Percentiles rank a stretch among this genome's conserved stretches.
phyloP scores from a whole-genome alignment of 2,888 invertebrate genomes.

The Carpatolechia fugitivella region DNA sequence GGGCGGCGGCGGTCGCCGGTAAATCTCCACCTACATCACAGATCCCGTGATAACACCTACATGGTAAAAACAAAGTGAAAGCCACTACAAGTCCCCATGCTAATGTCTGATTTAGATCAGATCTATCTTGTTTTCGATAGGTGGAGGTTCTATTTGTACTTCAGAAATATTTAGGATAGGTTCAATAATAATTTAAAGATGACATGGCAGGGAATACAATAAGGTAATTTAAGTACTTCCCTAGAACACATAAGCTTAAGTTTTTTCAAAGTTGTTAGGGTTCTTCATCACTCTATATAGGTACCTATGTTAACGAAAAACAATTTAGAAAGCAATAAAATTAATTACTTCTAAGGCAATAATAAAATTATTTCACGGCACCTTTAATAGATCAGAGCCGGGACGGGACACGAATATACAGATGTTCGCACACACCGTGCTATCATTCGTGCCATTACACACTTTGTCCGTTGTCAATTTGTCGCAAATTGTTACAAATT shows the following conservation, averaged over 20 bases:
- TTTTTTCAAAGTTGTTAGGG: neutral
- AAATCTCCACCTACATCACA: constrained; percentile 24
- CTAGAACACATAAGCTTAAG: too few species aligned
- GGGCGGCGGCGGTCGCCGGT: constrained; percentile 15
- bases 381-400: constrained; percentile 21
- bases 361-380: constrained; percentile 21
- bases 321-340: constrained; percentile 19
- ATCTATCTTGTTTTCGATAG: neutral
- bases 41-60: constrained; percentile 28
- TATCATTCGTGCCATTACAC: constrained; percentile 32
- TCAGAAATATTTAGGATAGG: too few species aligned
- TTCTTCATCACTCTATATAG: neutral
- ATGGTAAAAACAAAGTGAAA: constrained; percentile 19
- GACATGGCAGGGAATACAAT: too few species aligned
- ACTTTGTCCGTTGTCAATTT: constrained; percentile 43
- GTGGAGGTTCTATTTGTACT: neutral
- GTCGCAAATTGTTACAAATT: constrained; percentile 32
- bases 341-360: constrained; percentile 22
- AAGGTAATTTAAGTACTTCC: too few species aligned
- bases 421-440: constrained; percentile 26
- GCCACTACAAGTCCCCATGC: neutral
- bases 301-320: too few species aligned
- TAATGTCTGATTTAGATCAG: neutral
- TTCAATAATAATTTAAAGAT: too few species aligned
- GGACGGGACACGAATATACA: constrained; percentile 14